Conservation (phyloP, 2,888 invertebrate species). For the Trachelus stipa region DNA sequence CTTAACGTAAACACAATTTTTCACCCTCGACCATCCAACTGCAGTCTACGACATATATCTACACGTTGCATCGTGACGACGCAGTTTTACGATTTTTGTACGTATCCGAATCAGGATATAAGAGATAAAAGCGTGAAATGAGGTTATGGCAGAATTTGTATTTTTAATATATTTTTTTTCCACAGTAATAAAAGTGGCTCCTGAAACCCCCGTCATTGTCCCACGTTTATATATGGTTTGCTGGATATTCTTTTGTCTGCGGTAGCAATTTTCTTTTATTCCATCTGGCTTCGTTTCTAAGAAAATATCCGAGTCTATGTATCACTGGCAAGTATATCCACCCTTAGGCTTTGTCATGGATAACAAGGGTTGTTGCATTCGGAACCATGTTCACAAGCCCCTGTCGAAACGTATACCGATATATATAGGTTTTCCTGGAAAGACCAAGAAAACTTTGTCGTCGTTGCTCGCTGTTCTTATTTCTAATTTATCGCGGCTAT, state of each 20-base stretch:
- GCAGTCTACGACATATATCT: background rate
- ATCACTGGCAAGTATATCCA: background rate
- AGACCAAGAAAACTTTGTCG: background rate
- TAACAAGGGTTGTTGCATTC: background rate
- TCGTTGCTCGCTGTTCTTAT: background rate
- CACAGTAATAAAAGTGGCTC: background rate
- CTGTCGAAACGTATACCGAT: background rate
- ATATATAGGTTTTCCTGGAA: background rate
- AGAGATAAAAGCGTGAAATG: background rate
- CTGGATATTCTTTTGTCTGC: background rate
- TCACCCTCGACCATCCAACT: background rate
- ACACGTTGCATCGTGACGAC: background rate
- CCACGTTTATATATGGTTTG: background rate
- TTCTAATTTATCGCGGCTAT: background rate
- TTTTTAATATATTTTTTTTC: background rate
- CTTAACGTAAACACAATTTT: background rate
- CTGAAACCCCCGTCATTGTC: background rate
- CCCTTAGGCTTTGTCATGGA: background rate
- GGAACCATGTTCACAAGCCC: background rate
- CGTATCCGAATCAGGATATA: background rate
- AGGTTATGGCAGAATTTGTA: background rate
- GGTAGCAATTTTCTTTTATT: background rate
- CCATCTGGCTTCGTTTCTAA: background rate
- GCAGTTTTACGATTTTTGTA: background rate
- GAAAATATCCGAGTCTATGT: background rate